These are phyloP conservation scores for Acrobasis suavella DNA, from an alignment of 2,888 invertebrate genomes.

Conservation along the genomic window DNA sequence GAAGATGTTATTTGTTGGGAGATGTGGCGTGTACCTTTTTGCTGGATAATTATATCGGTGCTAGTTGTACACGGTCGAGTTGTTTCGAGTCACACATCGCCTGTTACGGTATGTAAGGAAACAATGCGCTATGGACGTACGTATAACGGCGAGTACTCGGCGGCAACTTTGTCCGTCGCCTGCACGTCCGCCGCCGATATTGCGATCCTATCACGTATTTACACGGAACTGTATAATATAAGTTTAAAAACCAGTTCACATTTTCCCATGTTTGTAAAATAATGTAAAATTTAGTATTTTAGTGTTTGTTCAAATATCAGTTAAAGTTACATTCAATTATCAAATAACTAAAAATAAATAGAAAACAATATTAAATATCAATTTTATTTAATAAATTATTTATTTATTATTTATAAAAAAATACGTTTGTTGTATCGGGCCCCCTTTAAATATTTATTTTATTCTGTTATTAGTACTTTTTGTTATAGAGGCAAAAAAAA, in stretches of 20 bases:
- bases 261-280: not conserved
- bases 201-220: not conserved
- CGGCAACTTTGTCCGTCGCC: conserved; percentile 24
- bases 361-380: too few species aligned
- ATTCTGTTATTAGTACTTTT: too few species aligned
- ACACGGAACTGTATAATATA: not conserved
- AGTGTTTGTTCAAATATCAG: too few species aligned
- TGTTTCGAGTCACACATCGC: conserved; percentile 59
- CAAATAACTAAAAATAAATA: too few species aligned
- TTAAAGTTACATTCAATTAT: too few species aligned
- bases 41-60: conserved; percentile 44
- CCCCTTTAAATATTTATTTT: too few species aligned
- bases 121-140: conserved; percentile 27
- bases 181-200: conserved; percentile 1
- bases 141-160: conserved; percentile 20
- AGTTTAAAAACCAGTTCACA: not conserved
- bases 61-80: conserved; percentile 53
- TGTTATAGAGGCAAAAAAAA: too few species aligned
- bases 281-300: too few species aligned
- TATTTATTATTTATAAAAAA: too few species aligned
- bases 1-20: conserved; percentile 36
- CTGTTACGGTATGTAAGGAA: conserved; percentile 56
- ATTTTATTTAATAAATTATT: too few species aligned
- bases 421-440: too few species aligned
- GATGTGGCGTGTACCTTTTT: conserved; percentile 38